Base-by-base conservation (phyloP, 2,113 vertebrate species). In the Calyptommatus sinebrachiatus region DNA sequence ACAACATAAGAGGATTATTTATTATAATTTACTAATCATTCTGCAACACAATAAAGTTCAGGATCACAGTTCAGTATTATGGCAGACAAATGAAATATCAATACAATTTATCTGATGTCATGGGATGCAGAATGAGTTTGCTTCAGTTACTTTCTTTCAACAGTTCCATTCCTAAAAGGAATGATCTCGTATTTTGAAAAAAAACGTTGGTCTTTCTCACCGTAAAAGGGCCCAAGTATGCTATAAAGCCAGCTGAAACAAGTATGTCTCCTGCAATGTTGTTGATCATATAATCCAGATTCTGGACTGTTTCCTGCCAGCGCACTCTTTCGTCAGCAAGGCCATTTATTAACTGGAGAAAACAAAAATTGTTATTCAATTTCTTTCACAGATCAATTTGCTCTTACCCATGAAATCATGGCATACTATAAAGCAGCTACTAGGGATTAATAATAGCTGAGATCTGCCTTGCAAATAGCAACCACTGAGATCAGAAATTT, bases 141-240 rank as follows among this genome's bases (percentile, higher is more conserved):
- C 5, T 70, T 45, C 24, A 22, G 46, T 63, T 24, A 26, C 76
- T 62, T 50, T 21, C 50, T 28, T 28, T 18, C 26, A n/a, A n/a
- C 10, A 7, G 63, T 48, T 0, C 0, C 1, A 28, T n/a, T 16
- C 18, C 24, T 85, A 24, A 53, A 80, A 21, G 48, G 29, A 2
- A 67, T 24, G 1, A 0, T 0, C 71, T 14, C 7, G 28, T 65
- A 28, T 72, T 0, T 0, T 22, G 7, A 24, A 45, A 76, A 79
- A 48, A 8, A 81, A 8, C 10, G 35, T 28, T 12, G 0, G 26
- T 29, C 26, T 20, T 68, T 31, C 96, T 97, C 89, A 98, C 97
- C 50, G 97, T 98, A 84, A 99, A 99, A n/a, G 98, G 95, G 57
- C 98, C 98, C 79, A 99, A 92, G 90, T 98, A 99, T 50, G 97